phyloP scores from a whole-genome alignment of 2,797 vertebrate genomes.

The Bradypus variegatus region DNA sequence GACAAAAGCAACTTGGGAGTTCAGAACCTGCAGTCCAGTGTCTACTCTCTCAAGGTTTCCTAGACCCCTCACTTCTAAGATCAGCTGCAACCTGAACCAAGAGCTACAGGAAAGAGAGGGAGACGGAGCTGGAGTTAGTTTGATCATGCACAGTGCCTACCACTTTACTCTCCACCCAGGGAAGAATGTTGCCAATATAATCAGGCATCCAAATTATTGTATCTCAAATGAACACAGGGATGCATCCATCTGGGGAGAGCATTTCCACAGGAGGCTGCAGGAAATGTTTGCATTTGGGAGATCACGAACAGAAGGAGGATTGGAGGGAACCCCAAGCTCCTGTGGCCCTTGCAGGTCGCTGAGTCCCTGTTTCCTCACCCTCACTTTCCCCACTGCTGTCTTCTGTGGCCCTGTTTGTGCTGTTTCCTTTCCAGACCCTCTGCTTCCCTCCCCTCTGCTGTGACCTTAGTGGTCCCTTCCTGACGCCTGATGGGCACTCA shows the following conservation, averaged over 20 bases:
- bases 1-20: not conserved
- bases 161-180: not conserved
- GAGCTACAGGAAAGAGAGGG: not conserved
- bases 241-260: not conserved
- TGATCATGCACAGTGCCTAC: not conserved
- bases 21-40: not conserved
- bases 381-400: too few species aligned
- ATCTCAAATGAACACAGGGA: not conserved
- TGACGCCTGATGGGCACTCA: not conserved
- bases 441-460: not conserved
- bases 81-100: not conserved
- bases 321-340: not conserved
- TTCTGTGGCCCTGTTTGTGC: not conserved
- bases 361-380: not conserved
- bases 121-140: too few species aligned
- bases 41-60: not conserved
- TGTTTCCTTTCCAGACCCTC: not conserved
- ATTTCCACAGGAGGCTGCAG: not conserved
- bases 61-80: not conserved
- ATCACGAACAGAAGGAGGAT: not conserved
- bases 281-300: not conserved
- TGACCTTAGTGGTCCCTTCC: not conserved
- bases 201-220: not conserved
- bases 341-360: not conserved
- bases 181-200: not conserved